Evolutionary conservation across 2,797 vertebrate species (phyloP).

Genomic region (Avahi laniger): DNA sequence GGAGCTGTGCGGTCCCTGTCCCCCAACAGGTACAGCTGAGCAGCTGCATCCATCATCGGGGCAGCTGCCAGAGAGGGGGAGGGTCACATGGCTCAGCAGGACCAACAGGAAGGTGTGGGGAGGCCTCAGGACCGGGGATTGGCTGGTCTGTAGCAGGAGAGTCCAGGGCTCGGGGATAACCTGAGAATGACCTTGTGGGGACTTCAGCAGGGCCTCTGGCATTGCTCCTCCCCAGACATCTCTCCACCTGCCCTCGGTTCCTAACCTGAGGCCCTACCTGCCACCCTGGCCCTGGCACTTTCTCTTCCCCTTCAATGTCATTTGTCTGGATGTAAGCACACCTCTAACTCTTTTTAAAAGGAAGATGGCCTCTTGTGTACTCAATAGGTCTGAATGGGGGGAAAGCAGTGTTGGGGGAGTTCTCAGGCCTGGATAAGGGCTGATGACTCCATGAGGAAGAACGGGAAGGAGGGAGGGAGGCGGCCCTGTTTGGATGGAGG

Average conservation of each 20-base stretch:
- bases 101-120: constrained; percentile 59
- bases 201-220: constrained; percentile 46
- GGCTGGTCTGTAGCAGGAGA: constrained; percentile 56
- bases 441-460: neutral
- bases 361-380: constrained; percentile 17
- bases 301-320: neutral
- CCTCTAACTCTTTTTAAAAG: neutral
- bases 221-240: constrained; percentile 18
- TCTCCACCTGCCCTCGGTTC: neutral
- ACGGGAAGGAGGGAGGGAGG: neutral
- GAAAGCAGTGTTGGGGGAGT: neutral
- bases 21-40: constrained; percentile 77
- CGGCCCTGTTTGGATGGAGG: neutral
- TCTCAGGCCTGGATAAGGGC: neutral
- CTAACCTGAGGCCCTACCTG: neutral
- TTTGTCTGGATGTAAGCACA: neutral
- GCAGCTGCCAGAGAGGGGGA: constrained; percentile 61
- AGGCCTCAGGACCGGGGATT: constrained; percentile 44
- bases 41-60: constrained; percentile 75
- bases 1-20: constrained; percentile 67
- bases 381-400: neutral
- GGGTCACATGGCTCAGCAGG: constrained; percentile 52
- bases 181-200: constrained; percentile 79
- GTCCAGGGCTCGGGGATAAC: constrained; percentile 65
- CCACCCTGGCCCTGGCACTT: neutral